Evolutionary conservation across 2,888 invertebrate species (phyloP), one percentile per base, ranked within the genome.

Genomic region (Uropetala carovei): DNA sequence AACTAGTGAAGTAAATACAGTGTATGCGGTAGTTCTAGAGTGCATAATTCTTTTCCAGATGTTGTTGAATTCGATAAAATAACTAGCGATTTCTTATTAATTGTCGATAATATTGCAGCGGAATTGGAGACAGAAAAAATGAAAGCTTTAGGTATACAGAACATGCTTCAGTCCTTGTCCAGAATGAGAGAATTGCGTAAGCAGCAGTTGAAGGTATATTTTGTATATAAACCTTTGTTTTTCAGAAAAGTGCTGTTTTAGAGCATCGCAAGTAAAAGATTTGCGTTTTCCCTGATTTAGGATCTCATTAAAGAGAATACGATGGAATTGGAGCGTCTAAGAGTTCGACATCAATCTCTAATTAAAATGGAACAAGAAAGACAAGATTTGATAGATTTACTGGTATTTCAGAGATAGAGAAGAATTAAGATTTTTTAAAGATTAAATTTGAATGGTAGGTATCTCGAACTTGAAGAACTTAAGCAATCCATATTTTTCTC

Each of bases 331-430:
- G 86, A 86, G 30, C 27, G 86, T 0, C 86, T 86, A 16, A 86
- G 60, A 30, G 86, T 86, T 30, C 86, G 59, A 60, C 86, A 59
- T 27, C 86, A 86, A 30, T 58, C 86, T 86, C 60, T 60, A 27
- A 13, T 86, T 14, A 86, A 86, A 86, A 86, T 86, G 86, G 86
- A 86, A 27, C 86, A 86, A 14, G 86, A 86, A 30, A 86, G 86
- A 27, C 86, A 60, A 30, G 86, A 86, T 58, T 27, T 86, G 30
- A 86, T 86, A 9, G 86, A 86, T 59, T 30, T 60, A 22, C 86
- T 86, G 22, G 86, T 60, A 16, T 59, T 59, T 18, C 59, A 86
- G 60, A 86, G 86, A 60, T 86, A 75, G 27, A 75, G 14, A 75
- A 43, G 43, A 43, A 43, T 43, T 43, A 43, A 43, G 5, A 43